phyloP scores from a whole-genome alignment of 1,140 invertebrate genomes.

The Cotesia glomerata region DNA sequence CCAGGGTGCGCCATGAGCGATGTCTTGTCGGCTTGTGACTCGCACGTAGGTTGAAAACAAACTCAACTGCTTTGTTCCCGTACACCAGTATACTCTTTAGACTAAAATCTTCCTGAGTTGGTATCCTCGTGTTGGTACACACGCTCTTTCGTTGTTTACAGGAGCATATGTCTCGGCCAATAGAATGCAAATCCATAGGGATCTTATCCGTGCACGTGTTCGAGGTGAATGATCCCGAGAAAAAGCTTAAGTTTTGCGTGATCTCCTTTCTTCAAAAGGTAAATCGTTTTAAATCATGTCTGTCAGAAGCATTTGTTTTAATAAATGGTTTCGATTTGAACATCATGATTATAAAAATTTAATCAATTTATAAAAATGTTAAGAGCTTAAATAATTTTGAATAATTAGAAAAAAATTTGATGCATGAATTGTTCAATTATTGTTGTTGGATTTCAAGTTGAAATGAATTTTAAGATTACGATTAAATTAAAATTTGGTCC shows the following conservation, averaged over 20 bases:
- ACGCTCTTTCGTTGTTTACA: slow-evolving; percentile 33
- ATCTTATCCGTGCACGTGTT: slow-evolving; percentile 51
- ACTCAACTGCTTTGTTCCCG: not conserved
- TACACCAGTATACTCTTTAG: not conserved
- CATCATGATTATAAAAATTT: too few relatives aligned
- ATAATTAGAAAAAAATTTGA: not conserved
- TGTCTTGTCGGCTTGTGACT: slow-evolving; percentile 44
- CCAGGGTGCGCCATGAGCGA: slow-evolving; percentile 54
- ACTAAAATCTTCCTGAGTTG: not conserved
- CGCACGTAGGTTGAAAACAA: slow-evolving; percentile 36
- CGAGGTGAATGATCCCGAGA: slow-evolving; percentile 47
- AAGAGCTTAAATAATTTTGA: not conserved
- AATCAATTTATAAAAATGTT: not conserved
- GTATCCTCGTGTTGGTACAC: not conserved
- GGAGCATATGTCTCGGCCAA: slow-evolving; percentile 33
- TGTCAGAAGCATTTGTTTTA: not conserved
- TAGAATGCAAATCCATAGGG: slow-evolving; percentile 50
- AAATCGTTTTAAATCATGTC: not conserved
- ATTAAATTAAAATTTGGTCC: too few relatives aligned
- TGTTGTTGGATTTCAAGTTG: too few relatives aligned
- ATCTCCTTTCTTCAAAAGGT: not conserved
- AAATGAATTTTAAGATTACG: too few relatives aligned
- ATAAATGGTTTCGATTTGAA: too few relatives aligned
- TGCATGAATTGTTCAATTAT: too few relatives aligned
- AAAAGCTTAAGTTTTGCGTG: not conserved